These are phyloP conservation scores for Arvicola amphibius DNA, from an alignment of 2,797 vertebrate genomes.

Conservation along the genomic window DNA sequence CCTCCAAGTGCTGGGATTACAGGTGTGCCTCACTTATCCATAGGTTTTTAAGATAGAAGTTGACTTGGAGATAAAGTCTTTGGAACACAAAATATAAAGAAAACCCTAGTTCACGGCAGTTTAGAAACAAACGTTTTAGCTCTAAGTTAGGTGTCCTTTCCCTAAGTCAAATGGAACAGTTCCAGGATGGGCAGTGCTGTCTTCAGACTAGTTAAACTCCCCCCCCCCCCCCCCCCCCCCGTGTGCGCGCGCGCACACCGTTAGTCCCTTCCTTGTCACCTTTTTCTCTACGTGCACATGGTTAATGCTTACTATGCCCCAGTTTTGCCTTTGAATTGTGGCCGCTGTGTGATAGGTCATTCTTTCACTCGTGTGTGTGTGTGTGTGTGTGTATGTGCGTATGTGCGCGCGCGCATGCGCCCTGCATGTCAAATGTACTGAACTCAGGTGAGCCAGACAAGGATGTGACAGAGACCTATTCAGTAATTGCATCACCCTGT, in stretches of 20 bases:
- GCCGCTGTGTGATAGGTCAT: not conserved
- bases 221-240: rapidly evolving
- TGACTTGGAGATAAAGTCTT: slow-evolving; percentile 8
- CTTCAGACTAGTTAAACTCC: not conserved
- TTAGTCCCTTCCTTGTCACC: not conserved
- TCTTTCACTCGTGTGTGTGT: not conserved
- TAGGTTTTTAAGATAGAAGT: slow-evolving; percentile 38
- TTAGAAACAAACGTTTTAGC: slow-evolving; percentile 47
- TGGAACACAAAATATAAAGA: slow-evolving; percentile 22
- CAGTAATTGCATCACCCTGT: not conserved
- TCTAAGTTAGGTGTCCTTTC: not conserved
- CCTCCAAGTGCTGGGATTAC: not conserved
- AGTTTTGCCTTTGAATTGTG: not conserved
- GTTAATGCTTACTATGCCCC: not conserved
- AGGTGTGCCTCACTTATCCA: not conserved
- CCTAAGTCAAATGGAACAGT: slow-evolving; percentile 29
- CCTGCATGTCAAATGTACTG: not conserved
- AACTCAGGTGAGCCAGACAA: slow-evolving; percentile 13
- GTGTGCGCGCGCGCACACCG: too few species aligned
- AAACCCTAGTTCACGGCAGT: not conserved
- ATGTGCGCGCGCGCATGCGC: too few species aligned
- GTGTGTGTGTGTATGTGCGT: not conserved
- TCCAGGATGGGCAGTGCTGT: not conserved
- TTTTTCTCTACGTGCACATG: not conserved
- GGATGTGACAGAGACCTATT: not conserved